Evolutionary conservation across 2,113 vertebrate species (phyloP).

Genomic region (Thermophis baileyi): DNA sequence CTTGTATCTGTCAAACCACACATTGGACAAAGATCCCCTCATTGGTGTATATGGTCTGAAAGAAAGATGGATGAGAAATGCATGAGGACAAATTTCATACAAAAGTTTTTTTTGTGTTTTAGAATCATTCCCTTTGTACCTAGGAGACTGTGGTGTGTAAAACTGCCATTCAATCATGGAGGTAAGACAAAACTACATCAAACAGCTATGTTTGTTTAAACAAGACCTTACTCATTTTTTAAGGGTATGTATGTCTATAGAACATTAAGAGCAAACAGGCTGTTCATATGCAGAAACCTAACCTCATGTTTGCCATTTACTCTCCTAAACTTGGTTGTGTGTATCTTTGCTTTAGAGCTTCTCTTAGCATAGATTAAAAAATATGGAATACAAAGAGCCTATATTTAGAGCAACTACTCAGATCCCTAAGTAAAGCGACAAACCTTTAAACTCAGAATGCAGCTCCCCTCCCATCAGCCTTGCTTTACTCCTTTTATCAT

Average conservation of each 20-base stretch:
- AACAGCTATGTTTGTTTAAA: neutral
- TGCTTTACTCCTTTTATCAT: neutral
- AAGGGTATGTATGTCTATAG: neutral
- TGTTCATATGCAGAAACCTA: neutral
- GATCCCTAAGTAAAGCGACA: neutral
- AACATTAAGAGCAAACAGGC: neutral
- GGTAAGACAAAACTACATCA: conserved; percentile 4
- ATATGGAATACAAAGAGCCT: neutral
- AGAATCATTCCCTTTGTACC: neutral
- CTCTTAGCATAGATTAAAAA: neutral
- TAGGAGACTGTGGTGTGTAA: neutral
- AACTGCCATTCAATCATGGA: neutral
- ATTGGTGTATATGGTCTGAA: conserved; percentile 85
- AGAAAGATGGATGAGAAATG: conserved; percentile 25
- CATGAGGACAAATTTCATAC: neutral
- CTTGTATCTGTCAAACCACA: conserved; percentile 90
- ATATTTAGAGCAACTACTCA: neutral
- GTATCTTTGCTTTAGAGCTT: neutral
- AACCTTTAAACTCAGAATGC: neutral
- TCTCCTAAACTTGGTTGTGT: neutral
- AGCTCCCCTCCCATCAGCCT: too few relatives aligned
- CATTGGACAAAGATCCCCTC: conserved; percentile 76
- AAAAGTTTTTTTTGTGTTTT: neutral
- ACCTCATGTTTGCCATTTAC: neutral
- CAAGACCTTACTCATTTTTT: neutral